Percentiles rank a stretch among this genome's conserved stretches.
Conservation (phyloP, 2,797 vertebrate species). For the Notamacropus eugenii region DNA sequence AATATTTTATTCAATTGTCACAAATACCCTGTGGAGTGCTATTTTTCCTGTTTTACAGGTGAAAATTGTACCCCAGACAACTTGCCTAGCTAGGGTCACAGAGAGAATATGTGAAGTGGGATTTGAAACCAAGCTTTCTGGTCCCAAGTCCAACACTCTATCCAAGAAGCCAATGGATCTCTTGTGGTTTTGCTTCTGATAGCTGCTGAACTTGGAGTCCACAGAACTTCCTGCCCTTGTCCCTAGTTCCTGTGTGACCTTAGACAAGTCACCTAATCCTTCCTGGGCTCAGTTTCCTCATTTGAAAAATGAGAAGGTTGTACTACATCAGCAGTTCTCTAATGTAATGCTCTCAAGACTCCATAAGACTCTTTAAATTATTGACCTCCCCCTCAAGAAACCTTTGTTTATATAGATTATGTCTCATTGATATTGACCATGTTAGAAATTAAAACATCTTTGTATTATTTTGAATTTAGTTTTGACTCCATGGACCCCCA, state of each 20-base stretch:
- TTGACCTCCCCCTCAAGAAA: not conserved
- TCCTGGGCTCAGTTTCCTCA: not conserved
- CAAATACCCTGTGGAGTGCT: not conserved
- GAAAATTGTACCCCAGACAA: not conserved
- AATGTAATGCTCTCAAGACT: not conserved
- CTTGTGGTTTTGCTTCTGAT: not conserved
- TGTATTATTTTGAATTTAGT: not conserved
- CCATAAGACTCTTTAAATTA: not conserved
- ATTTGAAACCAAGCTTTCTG: not conserved
- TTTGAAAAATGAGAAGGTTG: not conserved
- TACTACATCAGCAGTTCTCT: not conserved
- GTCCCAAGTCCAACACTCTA: not conserved
- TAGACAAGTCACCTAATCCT: not conserved
- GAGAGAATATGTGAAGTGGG: not conserved
- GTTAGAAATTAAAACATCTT: not conserved
- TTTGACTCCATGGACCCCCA: not conserved
- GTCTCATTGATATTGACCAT: not conserved
- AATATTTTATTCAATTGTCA: not conserved
- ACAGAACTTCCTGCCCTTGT: not conserved
- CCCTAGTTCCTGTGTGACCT: not conserved
- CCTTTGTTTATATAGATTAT: not conserved
- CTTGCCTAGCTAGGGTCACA: not conserved
- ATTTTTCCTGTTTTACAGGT: not conserved
- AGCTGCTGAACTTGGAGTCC: not conserved
- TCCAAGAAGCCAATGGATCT: not conserved